Base-by-base conservation (phyloP, 2,888 invertebrate species). In the Aphodius granarius region DNA sequence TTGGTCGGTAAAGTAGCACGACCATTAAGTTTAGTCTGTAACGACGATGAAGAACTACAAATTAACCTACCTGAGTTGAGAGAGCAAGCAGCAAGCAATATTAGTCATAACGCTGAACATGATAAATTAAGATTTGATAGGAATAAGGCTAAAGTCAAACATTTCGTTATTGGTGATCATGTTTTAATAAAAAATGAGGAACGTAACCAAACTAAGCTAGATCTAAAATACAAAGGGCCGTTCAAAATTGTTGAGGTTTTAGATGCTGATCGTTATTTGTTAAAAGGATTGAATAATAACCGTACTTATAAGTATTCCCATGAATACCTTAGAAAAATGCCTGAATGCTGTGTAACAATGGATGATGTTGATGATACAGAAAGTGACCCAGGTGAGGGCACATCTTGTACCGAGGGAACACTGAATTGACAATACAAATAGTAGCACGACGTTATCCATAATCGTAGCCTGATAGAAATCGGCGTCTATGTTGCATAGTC, bases 1-100 rank as follows among this genome's bases (percentile, higher is more conserved):
- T 4, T 73, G 43, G 66, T 74, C 68, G 74, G 74, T 23, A 23
- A 23, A 23, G 23, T 23, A 23, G 23, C 23, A 23, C 23, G 23
- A 23, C 23, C 23, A 23, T 23, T 23, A 23, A 23, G 23, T 23
- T 23, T 23, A 23, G 23, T 23, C 23, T 23, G 23, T 23, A 23
- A 23, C 23, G 23, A 23, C 23, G 23, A 23, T 23, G 23, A 23
- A 23, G 23, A 23, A 23, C 23, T 23, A 23, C 23, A 23, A 23
- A 23, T 64, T 64, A 64, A 64, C 18, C 15, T 64, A 64, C 16
- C n/a, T 3, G 64, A 64, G 16, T 17, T 64, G n/a, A 64, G 64
- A 64, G 18, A 64, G 16, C 64, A 64, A 64, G 64, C 64, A 17
- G 18, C 16, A 17, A 17, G 18, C 18, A 64, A 13, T 17, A 64